Base-by-base conservation (phyloP, 2,888 invertebrate genomes). In the Coleophora deauratella region DNA sequence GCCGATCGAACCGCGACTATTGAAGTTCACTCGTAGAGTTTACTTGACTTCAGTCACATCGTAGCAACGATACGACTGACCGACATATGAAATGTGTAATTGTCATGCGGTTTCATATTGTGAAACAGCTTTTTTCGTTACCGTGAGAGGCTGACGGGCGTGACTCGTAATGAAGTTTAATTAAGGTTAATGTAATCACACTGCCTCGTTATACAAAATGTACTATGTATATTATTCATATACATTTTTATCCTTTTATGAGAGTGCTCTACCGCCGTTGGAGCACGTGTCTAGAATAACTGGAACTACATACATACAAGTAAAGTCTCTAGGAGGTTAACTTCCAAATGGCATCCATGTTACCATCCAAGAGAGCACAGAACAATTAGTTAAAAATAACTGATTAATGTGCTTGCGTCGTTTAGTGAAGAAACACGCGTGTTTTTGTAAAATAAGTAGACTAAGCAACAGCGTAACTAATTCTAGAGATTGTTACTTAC, bases 401-500 rank as follows among this genome's bases (percentile, higher is more conserved):
- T 71, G 67, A 72, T 78, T 73, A 71, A 75, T 74, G 72, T 65
- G 73, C 72, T 62, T 67, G 68, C 71, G 72, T 72, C 72, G 66
- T 67, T 65, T 62, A 64, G 67, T 79, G 73, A 75, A 75, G 79
- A 78, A 80, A 78, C 77, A 64, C 58, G 55, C 64, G 61, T 74
- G 66, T 74, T 71, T 69, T 70, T 72, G 68, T 77, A 61, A 63
- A 69, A 66, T 71, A 74, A 77, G 72, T 74, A 72, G 74, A 77
- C 57, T 78, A 70, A 72, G 73, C 80, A 73, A 78, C 72, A 54
- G 81, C 82, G 82, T 79, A 80, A 80, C 84, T 80, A 84, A 82
- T 81, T 79, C 75, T 69, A 64, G 76, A 82, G 84, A 84, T 84
- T 79, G 84, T 85, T 71, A 76, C 69, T 85, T 71, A 76, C 69